phyloP scores from a whole-genome alignment of 1,140 invertebrate genomes.

The Teleogryllus occipitalis region DNA sequence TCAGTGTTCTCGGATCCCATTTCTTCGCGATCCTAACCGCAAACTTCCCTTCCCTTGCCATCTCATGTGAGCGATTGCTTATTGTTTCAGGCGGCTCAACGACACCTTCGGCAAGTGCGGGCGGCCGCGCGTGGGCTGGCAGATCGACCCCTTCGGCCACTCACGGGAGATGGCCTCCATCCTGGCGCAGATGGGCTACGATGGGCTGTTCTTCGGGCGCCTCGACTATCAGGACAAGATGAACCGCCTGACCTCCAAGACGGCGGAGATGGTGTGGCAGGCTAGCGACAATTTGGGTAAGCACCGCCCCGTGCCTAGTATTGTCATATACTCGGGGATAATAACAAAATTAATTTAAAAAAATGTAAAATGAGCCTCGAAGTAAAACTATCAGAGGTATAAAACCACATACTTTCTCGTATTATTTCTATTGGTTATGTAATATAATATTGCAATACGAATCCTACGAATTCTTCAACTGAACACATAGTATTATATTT shows the following conservation, averaged over 20 bases:
- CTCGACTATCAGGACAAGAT: constrained; percentile 54
- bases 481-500: no score
- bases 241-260: constrained; percentile 38
- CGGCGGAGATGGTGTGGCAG: constrained; percentile 56
- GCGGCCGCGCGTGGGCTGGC: constrained; percentile 44
- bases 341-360: no score
- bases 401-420: no score
- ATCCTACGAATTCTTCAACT: no score
- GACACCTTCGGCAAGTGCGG: constrained; percentile 47
- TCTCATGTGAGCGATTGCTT: no score
- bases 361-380: background rate
- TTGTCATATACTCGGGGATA: no score
- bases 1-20: no score
- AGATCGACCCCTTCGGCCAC: constrained; percentile 54
- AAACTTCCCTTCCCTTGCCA: no score
- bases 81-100: constrained; percentile 33
- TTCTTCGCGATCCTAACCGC: no score
- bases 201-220: constrained; percentile 54
- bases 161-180: constrained; percentile 46
- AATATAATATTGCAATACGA: no score
- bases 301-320: constrained; percentile 32
- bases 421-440: no score
- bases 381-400: background rate
- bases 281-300: constrained; percentile 43
- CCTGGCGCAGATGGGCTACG: constrained; percentile 46